A percentile compares a stretch with the other conserved stretches of the same genome.
These are phyloP conservation scores for Tiliqua scincoides DNA, from an alignment of 2,113 vertebrate species.

Conservation along the genomic window DNA sequence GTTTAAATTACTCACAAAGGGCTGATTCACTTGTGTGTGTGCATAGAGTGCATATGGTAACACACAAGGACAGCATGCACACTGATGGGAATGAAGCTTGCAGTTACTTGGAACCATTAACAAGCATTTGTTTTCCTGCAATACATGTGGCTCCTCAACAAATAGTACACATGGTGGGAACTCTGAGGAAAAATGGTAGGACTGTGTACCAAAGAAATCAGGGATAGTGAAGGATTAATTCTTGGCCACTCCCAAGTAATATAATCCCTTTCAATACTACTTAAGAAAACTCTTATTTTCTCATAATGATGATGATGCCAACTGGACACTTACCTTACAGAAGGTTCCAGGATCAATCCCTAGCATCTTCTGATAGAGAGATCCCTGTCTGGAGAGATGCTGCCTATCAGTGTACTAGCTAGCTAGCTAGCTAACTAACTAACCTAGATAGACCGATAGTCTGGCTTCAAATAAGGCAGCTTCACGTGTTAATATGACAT, in stretches of 20 bases:
- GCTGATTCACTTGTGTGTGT: not conserved
- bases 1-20: conserved; percentile 2
- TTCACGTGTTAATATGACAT: no score
- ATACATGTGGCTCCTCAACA: not conserved
- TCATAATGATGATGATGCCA: not conserved
- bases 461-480: no score
- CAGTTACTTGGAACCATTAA: not conserved
- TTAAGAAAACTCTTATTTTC: not conserved
- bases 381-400: no score
- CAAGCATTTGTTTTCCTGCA: not conserved
- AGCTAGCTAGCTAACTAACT: no score
- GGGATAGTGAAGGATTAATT: not conserved
- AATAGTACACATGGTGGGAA: not conserved
- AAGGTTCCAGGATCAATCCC: no score
- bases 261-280: conserved; percentile 30
- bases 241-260: not conserved
- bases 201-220: not conserved
- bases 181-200: not conserved
- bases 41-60: not conserved
- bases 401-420: no score
- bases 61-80: not conserved
- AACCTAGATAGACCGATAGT: no score
- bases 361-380: no score
- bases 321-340: no score
- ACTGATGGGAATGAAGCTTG: not conserved